Percentiles rank a stretch among this genome's conserved stretches.
Conservation (phyloP, 2,888 invertebrate genomes). For the Andrena chrysosceles region DNA sequence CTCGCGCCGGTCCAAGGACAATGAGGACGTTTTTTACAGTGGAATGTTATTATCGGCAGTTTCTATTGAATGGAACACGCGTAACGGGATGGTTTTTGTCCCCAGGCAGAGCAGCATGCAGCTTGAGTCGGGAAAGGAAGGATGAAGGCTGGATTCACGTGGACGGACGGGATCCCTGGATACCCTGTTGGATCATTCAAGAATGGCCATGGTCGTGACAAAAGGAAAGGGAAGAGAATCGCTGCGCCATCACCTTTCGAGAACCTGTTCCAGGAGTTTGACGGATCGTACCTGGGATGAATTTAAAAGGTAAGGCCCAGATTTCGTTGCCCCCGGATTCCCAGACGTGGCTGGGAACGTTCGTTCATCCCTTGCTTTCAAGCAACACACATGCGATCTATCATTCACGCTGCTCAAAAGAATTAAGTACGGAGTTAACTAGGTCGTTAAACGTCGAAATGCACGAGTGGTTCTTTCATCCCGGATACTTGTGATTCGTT, state of each 20-base stretch:
- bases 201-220: background rate
- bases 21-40: background rate
- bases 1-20: background rate
- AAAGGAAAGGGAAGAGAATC: constrained; percentile 17
- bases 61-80: background rate
- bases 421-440: no score
- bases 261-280: background rate
- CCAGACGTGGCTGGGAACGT: background rate
- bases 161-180: background rate
- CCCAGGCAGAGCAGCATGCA: background rate
- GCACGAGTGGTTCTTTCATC: background rate
- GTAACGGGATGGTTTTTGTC: background rate
- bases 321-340: background rate
- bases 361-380: no score
- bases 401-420: no score
- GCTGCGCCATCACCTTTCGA: background rate
- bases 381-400: no score
- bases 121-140: background rate
- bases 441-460: no score
- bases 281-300: background rate
- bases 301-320: background rate
- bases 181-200: constrained; percentile 1
- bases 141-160: background rate
- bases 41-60: background rate
- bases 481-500: background rate